Evolutionary conservation across 2,888 invertebrate species (phyloP), one percentile per base, ranked within the genome.

Genomic region (Aleiodes leptofemur): DNA sequence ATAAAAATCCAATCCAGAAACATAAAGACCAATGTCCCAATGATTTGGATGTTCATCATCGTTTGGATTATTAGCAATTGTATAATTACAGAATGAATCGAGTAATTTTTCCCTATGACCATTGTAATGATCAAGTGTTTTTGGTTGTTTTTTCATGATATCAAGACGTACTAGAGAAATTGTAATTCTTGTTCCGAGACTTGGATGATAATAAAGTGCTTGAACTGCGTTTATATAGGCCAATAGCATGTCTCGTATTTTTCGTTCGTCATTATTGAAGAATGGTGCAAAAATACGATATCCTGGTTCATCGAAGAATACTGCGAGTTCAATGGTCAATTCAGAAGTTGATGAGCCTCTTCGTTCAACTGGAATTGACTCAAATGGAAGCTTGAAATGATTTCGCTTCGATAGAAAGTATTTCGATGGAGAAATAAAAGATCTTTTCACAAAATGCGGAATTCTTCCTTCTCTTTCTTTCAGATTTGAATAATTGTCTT

Each of bases 221-320:
- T 96, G 95, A 1, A 95, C 94, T 81, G 94, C 95, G 87, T 95
- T 95, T 81, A 95, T 91, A 83, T 95, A 95, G 11, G 95, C 95
- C 73, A 96, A 87, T n/a, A 95, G 89, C 94, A 95, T 94, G 84
- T 95, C 94, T 50, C 93, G 90, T 59, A 95, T 88, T 83, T 93
- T 92, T 11, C 90, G 90, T 77, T 94, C 94, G 83, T 94, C 92
- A 80, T 92, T 91, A 79, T 93, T 91, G 78, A 94, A 91, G 85
- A 92, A 94, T 0, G 95, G 94, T 13, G 93, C 90, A 86, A 95
- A 95, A 43, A 93, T 91, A 83, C 92, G 92, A 84, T 95, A 95
- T 0, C 92, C 95, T 0, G 94, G 92, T 85, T 94, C 93, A 83
- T 95, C 95, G 81, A 95, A 92, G 87, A 95, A 95, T 56, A 95